Evolutionary conservation across 2,797 vertebrate species (phyloP).

Genomic region (Eurystomus glaucurus): DNA sequence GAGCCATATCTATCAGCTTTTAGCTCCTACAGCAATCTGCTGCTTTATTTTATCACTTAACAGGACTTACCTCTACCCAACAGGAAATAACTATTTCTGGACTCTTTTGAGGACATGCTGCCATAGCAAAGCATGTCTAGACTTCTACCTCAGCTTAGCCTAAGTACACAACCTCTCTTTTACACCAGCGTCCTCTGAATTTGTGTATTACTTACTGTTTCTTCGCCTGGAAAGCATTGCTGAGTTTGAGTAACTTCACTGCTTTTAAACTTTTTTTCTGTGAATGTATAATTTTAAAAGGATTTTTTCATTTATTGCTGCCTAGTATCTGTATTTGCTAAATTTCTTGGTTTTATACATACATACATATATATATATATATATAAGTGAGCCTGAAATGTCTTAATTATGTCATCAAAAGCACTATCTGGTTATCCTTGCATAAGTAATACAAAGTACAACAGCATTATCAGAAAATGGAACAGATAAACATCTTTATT

Average conservation of each 20-base stretch:
- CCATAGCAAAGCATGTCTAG: background rate
- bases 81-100: background rate
- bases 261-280: background rate
- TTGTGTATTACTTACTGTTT: background rate
- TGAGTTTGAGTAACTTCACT: background rate
- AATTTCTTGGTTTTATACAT: background rate
- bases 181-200: background rate
- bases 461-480: background rate
- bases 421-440: background rate
- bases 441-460: background rate
- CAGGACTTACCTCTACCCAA: background rate
- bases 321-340: background rate
- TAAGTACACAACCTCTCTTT: background rate
- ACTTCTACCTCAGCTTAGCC: background rate
- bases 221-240: background rate
- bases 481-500: conserved; percentile 11
- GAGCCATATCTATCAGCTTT: background rate
- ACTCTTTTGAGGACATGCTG: background rate
- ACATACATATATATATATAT: too few species aligned
- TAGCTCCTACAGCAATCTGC: background rate
- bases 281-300: background rate
- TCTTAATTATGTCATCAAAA: background rate
- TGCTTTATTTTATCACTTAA: background rate
- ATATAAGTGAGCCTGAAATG: background rate
- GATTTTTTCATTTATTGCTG: background rate